A percentile compares a stretch with the other conserved stretches of the same genome.
Evolutionary conservation across 2,888 invertebrate genomes (phyloP).

Genomic region (Lithosia quadra): DNA sequence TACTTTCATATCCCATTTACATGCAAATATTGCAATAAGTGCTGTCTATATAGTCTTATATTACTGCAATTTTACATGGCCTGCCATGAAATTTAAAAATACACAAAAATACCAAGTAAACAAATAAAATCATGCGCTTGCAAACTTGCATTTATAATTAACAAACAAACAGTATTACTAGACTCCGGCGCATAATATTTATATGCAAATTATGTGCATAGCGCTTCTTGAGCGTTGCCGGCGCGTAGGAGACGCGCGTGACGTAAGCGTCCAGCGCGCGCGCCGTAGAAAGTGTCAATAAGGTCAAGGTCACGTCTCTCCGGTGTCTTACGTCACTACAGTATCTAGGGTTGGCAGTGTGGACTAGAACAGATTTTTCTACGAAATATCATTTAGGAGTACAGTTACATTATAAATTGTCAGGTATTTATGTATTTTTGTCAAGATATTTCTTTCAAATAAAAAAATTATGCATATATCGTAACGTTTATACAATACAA

Average conservation of each 20-base stretch:
- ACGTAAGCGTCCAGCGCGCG: conserved; percentile 35
- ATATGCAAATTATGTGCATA: conserved; percentile 16
- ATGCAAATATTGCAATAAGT: conserved; percentile 2
- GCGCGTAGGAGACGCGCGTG: conserved; percentile 16
- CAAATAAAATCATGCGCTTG: conserved; percentile 1
- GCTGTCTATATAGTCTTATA: not conserved
- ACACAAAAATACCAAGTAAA: not conserved
- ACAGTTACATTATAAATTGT: no score
- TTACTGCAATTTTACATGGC: not conserved
- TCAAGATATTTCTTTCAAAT: no score
- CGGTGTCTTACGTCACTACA: conserved; percentile 48
- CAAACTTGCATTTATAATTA: conserved; percentile 16
- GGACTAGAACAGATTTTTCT: not conserved
- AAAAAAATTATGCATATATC: no score
- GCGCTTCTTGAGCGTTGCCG: conserved; percentile 30
- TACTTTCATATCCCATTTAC: not conserved
- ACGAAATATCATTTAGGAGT: not conserved
- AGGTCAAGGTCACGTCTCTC: conserved; percentile 56
- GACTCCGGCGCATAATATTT: not conserved
- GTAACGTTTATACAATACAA: no score
- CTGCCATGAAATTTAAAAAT: not conserved
- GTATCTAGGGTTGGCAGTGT: conserved; percentile 40
- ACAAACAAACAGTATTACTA: conserved; percentile 17
- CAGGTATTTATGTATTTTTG: no score
- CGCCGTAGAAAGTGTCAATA: conserved; percentile 53